Percentiles rank a stretch among this genome's conserved stretches.
Evolutionary conservation across 2,797 vertebrate genomes (phyloP).

Genomic region (Eulemur mongoz): DNA sequence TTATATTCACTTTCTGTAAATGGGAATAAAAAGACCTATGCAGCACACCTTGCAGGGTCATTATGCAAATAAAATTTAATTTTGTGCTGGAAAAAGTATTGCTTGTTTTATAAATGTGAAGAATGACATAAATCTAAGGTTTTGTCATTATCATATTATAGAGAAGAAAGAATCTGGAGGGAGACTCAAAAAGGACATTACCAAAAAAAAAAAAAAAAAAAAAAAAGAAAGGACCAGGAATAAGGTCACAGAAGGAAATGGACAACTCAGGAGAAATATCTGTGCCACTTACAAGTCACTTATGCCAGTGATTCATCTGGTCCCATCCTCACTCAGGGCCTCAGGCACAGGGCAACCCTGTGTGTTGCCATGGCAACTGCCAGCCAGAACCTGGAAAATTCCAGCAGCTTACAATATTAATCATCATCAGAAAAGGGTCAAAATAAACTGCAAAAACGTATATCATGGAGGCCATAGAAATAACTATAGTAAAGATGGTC

Average conservation of each 20-base stretch:
- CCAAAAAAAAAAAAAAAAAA: constrained; percentile 63
- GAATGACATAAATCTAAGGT: not conserved
- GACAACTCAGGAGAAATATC: constrained; percentile 44
- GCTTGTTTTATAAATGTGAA: constrained; percentile 16
- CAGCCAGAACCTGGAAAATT: constrained; percentile 66
- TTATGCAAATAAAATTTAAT: constrained; percentile 25
- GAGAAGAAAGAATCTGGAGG: constrained; percentile 67
- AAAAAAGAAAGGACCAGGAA: constrained; percentile 74
- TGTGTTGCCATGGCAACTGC: constrained; percentile 70
- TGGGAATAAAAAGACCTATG: not conserved
- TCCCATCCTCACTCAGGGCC: constrained; percentile 30
- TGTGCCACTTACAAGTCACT: constrained; percentile 59
- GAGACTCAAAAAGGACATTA: constrained; percentile 65
- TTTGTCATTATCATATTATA: not conserved
- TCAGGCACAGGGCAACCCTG: constrained; percentile 41
- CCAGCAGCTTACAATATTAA: constrained; percentile 64
- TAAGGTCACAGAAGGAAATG: constrained; percentile 72
- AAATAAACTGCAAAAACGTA: constrained; percentile 42
- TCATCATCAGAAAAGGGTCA: constrained; percentile 53
- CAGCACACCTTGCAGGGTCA: not conserved
- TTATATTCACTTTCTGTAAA: not conserved
- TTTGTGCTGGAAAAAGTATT: constrained; percentile 1
- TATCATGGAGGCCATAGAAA: constrained; percentile 12
- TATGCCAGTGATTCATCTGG: constrained; percentile 56
- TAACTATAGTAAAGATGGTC: not conserved